phyloP scores from a whole-genome alignment of 53 echinoderm and acorn worm genomes.

The Crossaster papposus region DNA sequence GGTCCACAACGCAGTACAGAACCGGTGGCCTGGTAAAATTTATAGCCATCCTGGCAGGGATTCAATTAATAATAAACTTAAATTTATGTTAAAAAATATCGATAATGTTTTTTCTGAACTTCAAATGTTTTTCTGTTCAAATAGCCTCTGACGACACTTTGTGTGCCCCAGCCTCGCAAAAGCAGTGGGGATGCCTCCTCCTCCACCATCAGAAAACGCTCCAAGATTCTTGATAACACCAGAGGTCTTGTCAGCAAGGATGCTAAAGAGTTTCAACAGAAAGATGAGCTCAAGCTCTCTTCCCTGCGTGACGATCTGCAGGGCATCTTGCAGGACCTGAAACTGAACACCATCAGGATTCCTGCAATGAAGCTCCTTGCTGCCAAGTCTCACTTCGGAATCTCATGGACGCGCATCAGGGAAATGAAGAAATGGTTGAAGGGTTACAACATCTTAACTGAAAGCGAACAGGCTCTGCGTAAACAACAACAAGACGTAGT shows the following conservation, averaged over 20 bases:
- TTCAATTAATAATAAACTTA: background rate
- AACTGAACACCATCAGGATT: background rate
- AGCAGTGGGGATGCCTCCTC: conserved; percentile 10
- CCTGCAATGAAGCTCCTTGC: conserved; percentile 19
- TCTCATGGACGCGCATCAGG: conserved; percentile 20
- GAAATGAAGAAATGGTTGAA: conserved; percentile 33
- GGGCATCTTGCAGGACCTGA: background rate
- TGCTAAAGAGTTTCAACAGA: background rate
- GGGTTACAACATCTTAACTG: conserved; percentile 6
- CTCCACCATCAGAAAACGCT: conserved; percentile 12
- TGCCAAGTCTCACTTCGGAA: conserved; percentile 26
- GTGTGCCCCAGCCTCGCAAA: conserved; percentile 25
- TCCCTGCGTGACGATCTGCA: conserved; percentile 9
- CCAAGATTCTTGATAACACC: conserved; percentile 20
- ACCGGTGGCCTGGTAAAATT: conserved; percentile 15
- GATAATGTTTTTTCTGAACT: no score
- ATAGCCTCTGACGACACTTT: conserved; percentile 11
- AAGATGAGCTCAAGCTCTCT: background rate
- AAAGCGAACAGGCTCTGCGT: background rate
- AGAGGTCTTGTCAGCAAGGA: conserved; percentile 21
- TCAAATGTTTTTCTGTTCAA: background rate
- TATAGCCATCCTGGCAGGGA: background rate
- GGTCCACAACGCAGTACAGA: background rate
- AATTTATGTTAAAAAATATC: background rate
- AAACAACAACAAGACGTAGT: conserved; percentile 22